Base-by-base conservation (phyloP, 1,140 invertebrate species). In the Zaprionus kolodkinae region DNA sequence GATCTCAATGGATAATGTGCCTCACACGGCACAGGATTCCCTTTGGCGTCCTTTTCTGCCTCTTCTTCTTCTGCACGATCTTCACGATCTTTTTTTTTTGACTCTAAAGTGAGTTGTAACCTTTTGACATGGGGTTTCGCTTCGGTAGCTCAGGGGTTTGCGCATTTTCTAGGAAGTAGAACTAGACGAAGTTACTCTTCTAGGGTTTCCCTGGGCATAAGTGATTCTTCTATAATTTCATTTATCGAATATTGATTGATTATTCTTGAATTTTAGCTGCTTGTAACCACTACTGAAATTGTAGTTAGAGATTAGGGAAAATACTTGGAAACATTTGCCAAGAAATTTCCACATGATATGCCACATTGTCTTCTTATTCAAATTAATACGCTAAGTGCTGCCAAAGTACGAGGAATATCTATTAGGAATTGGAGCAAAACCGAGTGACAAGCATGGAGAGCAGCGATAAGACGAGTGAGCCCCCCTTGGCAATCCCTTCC, bases 341-440 rank as follows among this genome's bases (percentile, higher is more conserved):
- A 57, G 52, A 52, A 45, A 15, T 57, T 66, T 66, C 27, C 67
- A 75, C 59, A 70, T 75, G 30, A 63, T 70, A 75, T 68, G 40
- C 71, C 33, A 54, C 33, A 43, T 55, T 40, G 59, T 45, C 15
- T 57, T 45, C 15, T 57, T 67, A 79, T 62, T 65, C 45, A 70
- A 71, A 79, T 73, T 85, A 81, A 78, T 77, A 55, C 62, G 50
- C 63, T 65, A 75, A 72, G 67, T 71, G 71, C 38, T 33, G 48
- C 62, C 45, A 66, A 45, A 64, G 64, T 72, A 75, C 78, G 76
- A 61, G 60, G 54, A 57, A 63, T 87, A 83, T 79, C 79, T 87
- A 50, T 81, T 60, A 56, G 63, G 78, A 84, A 87, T 77, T 87
- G 84, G 83, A 87, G 84, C 83, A 87, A 72, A 88, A 67, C 84